Evolutionary conservation across 2,888 invertebrate species (phyloP).

Genomic region (Philhelius pedissequus): DNA sequence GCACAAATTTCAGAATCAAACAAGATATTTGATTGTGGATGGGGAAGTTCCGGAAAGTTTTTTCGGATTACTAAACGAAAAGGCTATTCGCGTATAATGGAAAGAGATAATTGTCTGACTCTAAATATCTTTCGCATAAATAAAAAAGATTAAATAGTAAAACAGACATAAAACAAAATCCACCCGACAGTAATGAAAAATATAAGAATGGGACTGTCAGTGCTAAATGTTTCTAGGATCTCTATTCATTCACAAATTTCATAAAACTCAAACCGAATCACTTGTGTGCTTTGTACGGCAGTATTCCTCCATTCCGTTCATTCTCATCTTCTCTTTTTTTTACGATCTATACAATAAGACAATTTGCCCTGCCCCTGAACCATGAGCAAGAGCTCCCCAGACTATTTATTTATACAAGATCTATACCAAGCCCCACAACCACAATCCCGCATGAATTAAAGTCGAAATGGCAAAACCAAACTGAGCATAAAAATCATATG

Average conservation of each 20-base stretch:
- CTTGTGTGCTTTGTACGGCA: constrained; percentile 25
- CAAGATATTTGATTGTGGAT: no score
- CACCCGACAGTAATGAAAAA: constrained; percentile 52
- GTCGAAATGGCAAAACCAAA: constrained; percentile 31
- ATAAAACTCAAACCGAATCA: constrained; percentile 24
- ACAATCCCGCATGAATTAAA: constrained; percentile 48
- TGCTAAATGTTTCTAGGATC: constrained; percentile 47
- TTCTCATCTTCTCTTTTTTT: constrained; percentile 42
- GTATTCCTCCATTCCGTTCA: constrained; percentile 32
- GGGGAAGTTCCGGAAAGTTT: no score
- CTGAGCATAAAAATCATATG: constrained; percentile 63
- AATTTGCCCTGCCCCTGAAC: constrained; percentile 16
- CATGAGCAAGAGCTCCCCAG: constrained; percentile 13
- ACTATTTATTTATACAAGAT: constrained; percentile 2
- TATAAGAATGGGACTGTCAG: constrained; percentile 19
- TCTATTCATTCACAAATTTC: constrained; percentile 54
- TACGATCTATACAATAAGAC: constrained; percentile 17
- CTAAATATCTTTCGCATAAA: constrained; percentile 38
- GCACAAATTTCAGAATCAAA: no score
- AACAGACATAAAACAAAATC: constrained; percentile 30
- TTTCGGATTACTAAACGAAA: no score
- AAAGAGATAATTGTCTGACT: no score
- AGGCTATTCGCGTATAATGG: no score
- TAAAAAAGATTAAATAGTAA: constrained; percentile 25
- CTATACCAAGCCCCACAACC: neutral